Percentiles rank a stretch among this genome's conserved stretches.
These are phyloP conservation scores for Morus bassanus DNA, from an alignment of 2,797 vertebrate genomes.

Conservation along the genomic window DNA sequence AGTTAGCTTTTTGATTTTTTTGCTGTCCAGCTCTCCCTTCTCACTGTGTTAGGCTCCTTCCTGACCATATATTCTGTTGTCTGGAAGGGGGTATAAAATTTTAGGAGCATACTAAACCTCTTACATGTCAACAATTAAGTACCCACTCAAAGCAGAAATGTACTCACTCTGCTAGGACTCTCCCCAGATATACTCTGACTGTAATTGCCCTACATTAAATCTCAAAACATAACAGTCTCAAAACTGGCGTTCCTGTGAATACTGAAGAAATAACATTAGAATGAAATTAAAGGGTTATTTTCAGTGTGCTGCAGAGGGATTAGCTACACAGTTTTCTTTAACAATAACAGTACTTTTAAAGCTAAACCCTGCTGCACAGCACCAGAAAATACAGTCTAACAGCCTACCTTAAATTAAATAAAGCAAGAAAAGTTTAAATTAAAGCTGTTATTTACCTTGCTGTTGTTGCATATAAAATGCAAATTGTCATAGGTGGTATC, in stretches of 20 bases:
- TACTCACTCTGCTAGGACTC: not conserved
- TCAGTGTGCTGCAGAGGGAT: not conserved
- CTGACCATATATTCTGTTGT: not conserved
- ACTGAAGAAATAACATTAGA: not conserved
- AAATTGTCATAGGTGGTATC: not conserved
- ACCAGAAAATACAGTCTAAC: not conserved
- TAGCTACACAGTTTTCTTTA: not conserved
- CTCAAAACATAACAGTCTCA: not conserved
- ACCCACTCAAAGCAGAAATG: not conserved
- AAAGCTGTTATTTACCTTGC: conserved; percentile 25
- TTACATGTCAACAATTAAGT: not conserved
- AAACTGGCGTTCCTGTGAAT: not conserved
- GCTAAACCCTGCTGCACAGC: not conserved
- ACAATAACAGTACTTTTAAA: conserved; percentile 29
- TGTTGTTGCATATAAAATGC: not conserved
- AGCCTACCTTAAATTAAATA: conserved; percentile 13
- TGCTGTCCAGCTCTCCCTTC: not conserved
- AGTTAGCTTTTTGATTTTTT: not conserved
- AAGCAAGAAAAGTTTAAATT: conserved; percentile 21
- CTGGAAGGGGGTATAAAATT: not conserved
- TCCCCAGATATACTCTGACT: not conserved
- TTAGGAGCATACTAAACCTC: not conserved
- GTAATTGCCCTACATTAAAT: not conserved
- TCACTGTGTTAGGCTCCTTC: not conserved
- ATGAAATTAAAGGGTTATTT: conserved; percentile 23